Evolutionary conservation across 2,888 invertebrate species (phyloP), one percentile per base, ranked within the genome.

Genomic region (Hemithea aestivaria): DNA sequence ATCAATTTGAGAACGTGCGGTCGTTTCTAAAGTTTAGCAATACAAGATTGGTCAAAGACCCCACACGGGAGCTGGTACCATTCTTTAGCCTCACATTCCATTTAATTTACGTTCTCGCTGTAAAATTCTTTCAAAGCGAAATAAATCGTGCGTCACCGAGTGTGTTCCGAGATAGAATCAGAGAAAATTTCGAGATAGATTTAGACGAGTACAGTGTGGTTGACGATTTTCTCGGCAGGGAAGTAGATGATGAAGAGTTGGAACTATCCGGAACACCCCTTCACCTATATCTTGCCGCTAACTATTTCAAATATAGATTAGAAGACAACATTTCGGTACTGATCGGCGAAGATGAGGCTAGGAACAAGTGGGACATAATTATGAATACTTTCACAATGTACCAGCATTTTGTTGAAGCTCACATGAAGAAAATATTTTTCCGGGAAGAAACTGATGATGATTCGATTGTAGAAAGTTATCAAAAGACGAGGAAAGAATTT

Each of bases 231-330:
- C 40, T 66, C 11, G 55, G 58, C 20, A 43, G 43, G 27, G 48
- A 34, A 7, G 45, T 48, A 2, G 46, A 51, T 7, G 53, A 57
- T 37, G 49, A 55, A 8, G 40, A 57, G 27, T 40, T 51, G 6
- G 56, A 60, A 20, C 47, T 66, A 11, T 49, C 63, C 1, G 62
- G 59, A n/a, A 68, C 63, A 20, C 68, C 68, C 7, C 51, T 69
- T 9, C 62, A 65, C 38, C 53, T 69, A 40, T 67, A 67, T 27
- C 37, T 69, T 35, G 58, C 56, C 9, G 60, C 60, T 1, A 62
- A 61, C 40, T 68, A 65, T 40, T 65, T 67, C 23, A 41, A 47
- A 30, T 41, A 48, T 33, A 56, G 64, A 23, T 48, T 65, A 21
- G 56, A 55, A 36, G 60, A 61, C 16, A 48, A 48, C 38, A 37